Evolutionary conservation across 2,113 vertebrate genomes (phyloP).

Genomic region (rat (Rattus norvegicus)): GRCr8 NC_086026.1:115908501-115909000

Average conservation of each 20-base stretch:
- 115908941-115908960: not conserved
- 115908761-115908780: not conserved
- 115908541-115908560: not conserved
- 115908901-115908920: conserved; percentile 24
- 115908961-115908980: not conserved
- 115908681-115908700: not conserved
- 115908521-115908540: not conserved
- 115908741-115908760: not conserved
- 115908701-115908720: not conserved
- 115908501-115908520: not conserved
- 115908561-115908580: not conserved
- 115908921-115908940: conserved; percentile 21
- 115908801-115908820: not conserved
- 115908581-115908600: not conserved
- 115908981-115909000: not conserved
- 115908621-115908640: too few species aligned
- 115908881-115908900: not conserved
- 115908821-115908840: not conserved
- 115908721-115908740: not conserved
- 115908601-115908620: not conserved
- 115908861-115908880: fast-evolving
- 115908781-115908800: not conserved
- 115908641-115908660: fast-evolving
- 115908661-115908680: not conserved
- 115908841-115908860: not conserved